Base-by-base conservation (phyloP, 2,113 vertebrate species). In the Rutilus rutilus region DNA sequence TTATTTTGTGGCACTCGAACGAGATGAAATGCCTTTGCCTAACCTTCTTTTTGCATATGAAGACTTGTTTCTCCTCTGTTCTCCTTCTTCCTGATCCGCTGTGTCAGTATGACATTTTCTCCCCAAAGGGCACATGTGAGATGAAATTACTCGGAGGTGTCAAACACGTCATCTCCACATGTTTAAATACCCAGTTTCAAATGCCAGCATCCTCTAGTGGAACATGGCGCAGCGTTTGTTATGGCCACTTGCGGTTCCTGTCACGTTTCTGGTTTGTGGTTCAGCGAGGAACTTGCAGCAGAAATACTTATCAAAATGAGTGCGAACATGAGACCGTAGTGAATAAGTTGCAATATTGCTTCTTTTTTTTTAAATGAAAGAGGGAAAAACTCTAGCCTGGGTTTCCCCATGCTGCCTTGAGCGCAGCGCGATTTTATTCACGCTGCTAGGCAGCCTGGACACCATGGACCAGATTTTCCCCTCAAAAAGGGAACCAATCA, bases 41-140 rank as follows among this genome's bases (percentile, higher is more conserved):
- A 71, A 71, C 57, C 78, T 86, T 57, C 27, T 83, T 67, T 23
- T 10, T 52, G 33, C 83, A 60, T 45, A 39, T 73, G 54, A 57
- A 74, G 65, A 50, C 59, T n/a, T 78, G 19, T 84, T 83, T 82
- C 52, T 87, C 10, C 27, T 78, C 60, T 36, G 71, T 65, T 85
- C 83, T 82, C 30, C 2, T 78, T 50, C 64, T 27, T 73, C 60
- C 69, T 82, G 59, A 87, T 62, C 73, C 77, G 25, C 71, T 42
- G 81, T 84, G 82, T 79, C 80, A 78, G 47, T 59, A 79, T 88
- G 89, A 89, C 86, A 87, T 90, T 89, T 89, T 82, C 84, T 59
- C 60, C 78, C 86, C 81, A 90, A 90, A 89, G 88, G 88, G 73
- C 86, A 86, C 78, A 30, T 47, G 85, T 45, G 85, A 86, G 83